phyloP scores from a whole-genome alignment of 2,797 vertebrate genomes.

The Mus caroli region DNA sequence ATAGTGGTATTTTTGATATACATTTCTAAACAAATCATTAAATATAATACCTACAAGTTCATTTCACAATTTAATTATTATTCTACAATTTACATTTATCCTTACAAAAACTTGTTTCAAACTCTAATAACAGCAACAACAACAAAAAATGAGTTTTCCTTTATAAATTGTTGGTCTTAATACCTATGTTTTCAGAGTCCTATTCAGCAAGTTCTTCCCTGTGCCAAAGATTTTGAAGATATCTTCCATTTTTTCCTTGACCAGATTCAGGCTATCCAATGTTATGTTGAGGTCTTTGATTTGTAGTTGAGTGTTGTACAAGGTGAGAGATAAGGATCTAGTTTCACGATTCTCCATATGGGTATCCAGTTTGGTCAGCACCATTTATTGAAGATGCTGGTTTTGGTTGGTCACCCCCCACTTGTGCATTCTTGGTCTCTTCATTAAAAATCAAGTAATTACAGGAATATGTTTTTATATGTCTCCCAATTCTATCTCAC shows the following conservation, averaged over 20 bases:
- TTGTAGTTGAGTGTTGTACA: not conserved
- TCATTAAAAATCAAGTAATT: not conserved
- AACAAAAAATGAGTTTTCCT: not conserved
- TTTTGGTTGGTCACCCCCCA: not conserved
- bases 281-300: not conserved
- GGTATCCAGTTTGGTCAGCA: not conserved
- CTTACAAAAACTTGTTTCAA: not conserved
- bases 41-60: not conserved
- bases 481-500: not conserved
- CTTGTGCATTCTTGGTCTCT: not conserved
- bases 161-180: not conserved
- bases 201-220: not conserved
- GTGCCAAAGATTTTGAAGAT: not conserved
- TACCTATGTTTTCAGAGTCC: not conserved
- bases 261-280: not conserved
- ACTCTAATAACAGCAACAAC: not conserved
- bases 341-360: not conserved
- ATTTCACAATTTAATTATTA: not conserved
- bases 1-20: not conserved
- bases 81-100: not conserved
- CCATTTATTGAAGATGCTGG: not conserved
- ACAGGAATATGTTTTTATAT: not conserved
- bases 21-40: constrained; percentile 19
- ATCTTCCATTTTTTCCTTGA: not conserved
- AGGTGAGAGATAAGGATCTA: not conserved